Evolutionary conservation across 1,140 invertebrate genomes (phyloP).

Genomic region (Papilio machaon): DNA sequence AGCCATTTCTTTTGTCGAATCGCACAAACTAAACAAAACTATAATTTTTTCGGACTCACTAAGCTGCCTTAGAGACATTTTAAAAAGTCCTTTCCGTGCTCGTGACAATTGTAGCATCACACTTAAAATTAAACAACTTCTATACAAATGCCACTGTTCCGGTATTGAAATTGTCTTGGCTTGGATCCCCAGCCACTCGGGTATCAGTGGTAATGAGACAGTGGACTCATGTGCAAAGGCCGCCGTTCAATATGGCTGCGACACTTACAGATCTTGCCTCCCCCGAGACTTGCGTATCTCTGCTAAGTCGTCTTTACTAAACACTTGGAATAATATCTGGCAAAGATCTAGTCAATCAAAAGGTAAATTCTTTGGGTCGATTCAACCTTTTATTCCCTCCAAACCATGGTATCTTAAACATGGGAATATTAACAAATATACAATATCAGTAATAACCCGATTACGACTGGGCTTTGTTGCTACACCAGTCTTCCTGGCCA

Average conservation of each 20-base stretch:
- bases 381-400: too few relatives aligned
- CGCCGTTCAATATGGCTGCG: neutral
- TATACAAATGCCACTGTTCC: conserved; percentile 7
- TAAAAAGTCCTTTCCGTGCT: too few relatives aligned
- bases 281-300: neutral
- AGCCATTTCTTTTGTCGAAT: neutral
- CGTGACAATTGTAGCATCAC: neutral
- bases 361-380: neutral
- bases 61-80: neutral
- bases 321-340: too few relatives aligned
- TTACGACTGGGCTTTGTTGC: too few relatives aligned
- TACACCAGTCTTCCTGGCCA: too few relatives aligned
- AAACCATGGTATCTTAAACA: too few relatives aligned
- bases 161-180: conserved; percentile 10
- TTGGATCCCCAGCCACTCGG: neutral
- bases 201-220: neutral
- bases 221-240: neutral
- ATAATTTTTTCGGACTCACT: neutral
- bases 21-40: neutral
- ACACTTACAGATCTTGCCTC: neutral
- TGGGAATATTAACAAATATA: too few relatives aligned
- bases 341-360: too few relatives aligned
- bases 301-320: too few relatives aligned
- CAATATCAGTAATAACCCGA: too few relatives aligned
- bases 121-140: neutral